A percentile compares a stretch with the other conserved stretches of the same genome.
phyloP scores from a whole-genome alignment of 1,140 invertebrate species.

The Lasioglossum baleicum region DNA sequence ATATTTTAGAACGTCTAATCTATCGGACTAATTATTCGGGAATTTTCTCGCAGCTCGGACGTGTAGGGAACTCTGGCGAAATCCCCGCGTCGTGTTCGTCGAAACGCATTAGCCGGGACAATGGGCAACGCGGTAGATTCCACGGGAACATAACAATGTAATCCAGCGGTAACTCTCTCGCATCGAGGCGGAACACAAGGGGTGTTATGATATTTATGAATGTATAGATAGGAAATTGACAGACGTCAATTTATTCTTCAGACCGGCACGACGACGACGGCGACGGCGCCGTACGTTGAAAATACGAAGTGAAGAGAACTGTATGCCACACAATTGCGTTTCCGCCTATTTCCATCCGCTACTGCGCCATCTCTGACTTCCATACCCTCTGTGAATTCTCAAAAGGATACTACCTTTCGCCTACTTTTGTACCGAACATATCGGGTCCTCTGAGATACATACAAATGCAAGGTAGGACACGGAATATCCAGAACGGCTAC shows the following conservation, averaged over 20 bases:
- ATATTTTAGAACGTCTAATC: too few relatives aligned
- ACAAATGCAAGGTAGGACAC: slow-evolving; percentile 24
- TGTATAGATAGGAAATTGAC: slow-evolving; percentile 28
- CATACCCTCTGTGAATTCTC: slow-evolving; percentile 42
- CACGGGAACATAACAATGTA: neutral
- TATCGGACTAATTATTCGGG: too few relatives aligned
- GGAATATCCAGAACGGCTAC: slow-evolving; percentile 15
- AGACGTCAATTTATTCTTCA: slow-evolving; percentile 30
- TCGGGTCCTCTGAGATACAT: slow-evolving; percentile 36
- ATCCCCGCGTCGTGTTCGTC: too few relatives aligned
- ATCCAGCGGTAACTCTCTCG: neutral
- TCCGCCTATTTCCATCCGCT: slow-evolving; percentile 38
- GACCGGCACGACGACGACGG: neutral
- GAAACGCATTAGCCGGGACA: neutral
- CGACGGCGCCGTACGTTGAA: slow-evolving; percentile 1
- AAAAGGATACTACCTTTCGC: slow-evolving; percentile 45
- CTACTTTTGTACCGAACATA: slow-evolving; percentile 34
- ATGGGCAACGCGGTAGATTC: neutral
- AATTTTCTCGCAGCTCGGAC: too few relatives aligned
- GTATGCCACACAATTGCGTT: slow-evolving; percentile 44
- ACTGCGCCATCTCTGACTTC: slow-evolving; percentile 39
- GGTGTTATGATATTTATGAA: slow-evolving; percentile 18
- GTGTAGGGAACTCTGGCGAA: too few relatives aligned
- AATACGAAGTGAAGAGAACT: slow-evolving; percentile 35
- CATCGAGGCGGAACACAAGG: neutral